Evolutionary conservation across 2,888 invertebrate genomes (phyloP).

Genomic region (Polymixis lichenea): DNA sequence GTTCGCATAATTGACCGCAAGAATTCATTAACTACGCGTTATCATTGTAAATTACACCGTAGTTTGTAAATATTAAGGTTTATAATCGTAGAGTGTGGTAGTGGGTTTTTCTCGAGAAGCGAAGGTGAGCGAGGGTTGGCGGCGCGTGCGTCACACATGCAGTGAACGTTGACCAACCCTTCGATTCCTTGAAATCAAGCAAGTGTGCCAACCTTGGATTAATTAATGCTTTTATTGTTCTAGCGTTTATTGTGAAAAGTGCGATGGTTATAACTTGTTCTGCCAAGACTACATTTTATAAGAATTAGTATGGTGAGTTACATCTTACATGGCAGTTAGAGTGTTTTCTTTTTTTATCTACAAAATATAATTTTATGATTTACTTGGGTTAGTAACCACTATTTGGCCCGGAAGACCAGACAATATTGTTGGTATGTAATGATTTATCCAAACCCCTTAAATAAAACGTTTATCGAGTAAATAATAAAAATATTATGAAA

Average conservation of each 20-base stretch:
- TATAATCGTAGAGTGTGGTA: constrained; percentile 48
- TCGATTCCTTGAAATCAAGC: constrained; percentile 67
- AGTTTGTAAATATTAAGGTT: constrained; percentile 61
- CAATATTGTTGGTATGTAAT: neutral
- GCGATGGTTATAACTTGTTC: neutral
- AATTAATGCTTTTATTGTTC: constrained; percentile 46
- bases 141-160: constrained; percentile 77
- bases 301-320: neutral
- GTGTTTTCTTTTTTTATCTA: neutral
- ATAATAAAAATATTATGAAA: neutral
- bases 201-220: constrained; percentile 53
- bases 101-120: constrained; percentile 79
- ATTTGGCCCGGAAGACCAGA: neutral
- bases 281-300: neutral
- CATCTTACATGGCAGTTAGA: no score
- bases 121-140: constrained; percentile 81
- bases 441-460: neutral
- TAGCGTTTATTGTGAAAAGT: constrained; percentile 8
- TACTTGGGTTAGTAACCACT: neutral
- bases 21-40: constrained; percentile 71
- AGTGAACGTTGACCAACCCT: constrained; percentile 73
- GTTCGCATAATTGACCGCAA: constrained; percentile 70
- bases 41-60: constrained; percentile 65
- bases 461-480: neutral
- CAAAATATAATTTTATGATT: neutral